Conservation (phyloP, 2,888 invertebrate genomes). For the Scaptodrosophila latifasciaeformis region DNA sequence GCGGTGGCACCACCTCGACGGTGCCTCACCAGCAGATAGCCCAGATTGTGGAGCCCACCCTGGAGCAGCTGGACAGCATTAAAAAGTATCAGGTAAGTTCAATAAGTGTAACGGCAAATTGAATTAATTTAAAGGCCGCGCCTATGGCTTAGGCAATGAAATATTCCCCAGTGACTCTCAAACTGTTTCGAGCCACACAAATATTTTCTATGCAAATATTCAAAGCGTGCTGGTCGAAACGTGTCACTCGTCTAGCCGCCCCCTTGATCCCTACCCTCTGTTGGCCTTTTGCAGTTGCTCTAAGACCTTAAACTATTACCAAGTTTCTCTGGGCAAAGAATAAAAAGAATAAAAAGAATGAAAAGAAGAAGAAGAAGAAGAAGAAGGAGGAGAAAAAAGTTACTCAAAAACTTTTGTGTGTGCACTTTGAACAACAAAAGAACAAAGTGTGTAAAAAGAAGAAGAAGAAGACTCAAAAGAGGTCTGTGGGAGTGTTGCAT, state of each 20-base stretch:
- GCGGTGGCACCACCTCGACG: slow-evolving; percentile 31
- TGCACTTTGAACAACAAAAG: not conserved
- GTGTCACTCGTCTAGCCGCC: too few relatives aligned
- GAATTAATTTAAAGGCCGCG: slow-evolving; percentile 9
- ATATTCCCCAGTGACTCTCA: not conserved
- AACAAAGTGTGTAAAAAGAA: not conserved
- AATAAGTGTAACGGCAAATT: not conserved
- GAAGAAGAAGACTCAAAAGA: not conserved
- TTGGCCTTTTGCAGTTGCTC: too few relatives aligned
- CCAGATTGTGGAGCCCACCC: slow-evolving; percentile 80
- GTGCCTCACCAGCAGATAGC: slow-evolving; percentile 73
- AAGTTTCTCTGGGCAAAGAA: not conserved
- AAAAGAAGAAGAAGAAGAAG: slow-evolving; percentile 20
- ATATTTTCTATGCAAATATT: too few relatives aligned
- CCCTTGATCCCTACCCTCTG: too few relatives aligned
- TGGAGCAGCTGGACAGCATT: slow-evolving; percentile 93
- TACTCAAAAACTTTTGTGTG: not conserved
- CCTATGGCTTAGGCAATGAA: slow-evolving; percentile 40
- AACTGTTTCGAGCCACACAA: too few relatives aligned
- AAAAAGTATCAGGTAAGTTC: slow-evolving; percentile 90
- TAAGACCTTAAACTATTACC: slow-evolving; percentile 14
- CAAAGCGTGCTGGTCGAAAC: too few relatives aligned
- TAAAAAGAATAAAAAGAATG: too few relatives aligned
- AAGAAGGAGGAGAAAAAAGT: not conserved
- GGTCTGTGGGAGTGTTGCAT: not conserved